phyloP scores from a whole-genome alignment of 2,888 invertebrate genomes.

The Prionchulus punctatus region DNA sequence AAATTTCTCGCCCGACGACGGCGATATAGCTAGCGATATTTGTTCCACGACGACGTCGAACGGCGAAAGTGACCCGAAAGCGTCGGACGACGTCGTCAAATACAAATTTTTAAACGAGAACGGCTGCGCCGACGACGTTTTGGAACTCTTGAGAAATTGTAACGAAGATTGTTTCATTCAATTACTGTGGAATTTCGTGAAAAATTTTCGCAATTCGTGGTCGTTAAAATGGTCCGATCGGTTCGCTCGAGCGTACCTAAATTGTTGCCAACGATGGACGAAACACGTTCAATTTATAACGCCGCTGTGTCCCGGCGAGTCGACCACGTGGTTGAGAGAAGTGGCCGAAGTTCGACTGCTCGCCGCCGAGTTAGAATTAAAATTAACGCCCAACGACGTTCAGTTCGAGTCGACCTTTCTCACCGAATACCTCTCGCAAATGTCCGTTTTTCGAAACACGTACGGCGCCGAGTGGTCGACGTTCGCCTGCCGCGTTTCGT shows the following conservation, averaged over 20 bases:
- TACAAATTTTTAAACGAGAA: too few species aligned
- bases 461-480: too few species aligned
- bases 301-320: neutral
- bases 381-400: too few species aligned
- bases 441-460: too few species aligned
- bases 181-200: neutral
- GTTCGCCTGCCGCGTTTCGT: too few species aligned
- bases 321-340: neutral
- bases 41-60: too few species aligned
- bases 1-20: too few species aligned
- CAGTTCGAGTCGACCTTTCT: too few species aligned
- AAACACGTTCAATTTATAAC: neutral
- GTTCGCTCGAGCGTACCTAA: neutral
- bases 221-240: neutral
- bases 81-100: too few species aligned
- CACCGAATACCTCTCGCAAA: too few species aligned
- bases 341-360: neutral
- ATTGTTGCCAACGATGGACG: neutral
- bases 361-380: neutral
- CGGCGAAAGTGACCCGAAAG: too few species aligned
- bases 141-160: neutral
- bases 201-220: neutral
- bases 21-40: too few species aligned
- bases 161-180: neutral
- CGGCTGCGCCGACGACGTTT: neutral